Conservation (phyloP, 2,888 invertebrate genomes). For the Parnassius mnemosyne region DNA sequence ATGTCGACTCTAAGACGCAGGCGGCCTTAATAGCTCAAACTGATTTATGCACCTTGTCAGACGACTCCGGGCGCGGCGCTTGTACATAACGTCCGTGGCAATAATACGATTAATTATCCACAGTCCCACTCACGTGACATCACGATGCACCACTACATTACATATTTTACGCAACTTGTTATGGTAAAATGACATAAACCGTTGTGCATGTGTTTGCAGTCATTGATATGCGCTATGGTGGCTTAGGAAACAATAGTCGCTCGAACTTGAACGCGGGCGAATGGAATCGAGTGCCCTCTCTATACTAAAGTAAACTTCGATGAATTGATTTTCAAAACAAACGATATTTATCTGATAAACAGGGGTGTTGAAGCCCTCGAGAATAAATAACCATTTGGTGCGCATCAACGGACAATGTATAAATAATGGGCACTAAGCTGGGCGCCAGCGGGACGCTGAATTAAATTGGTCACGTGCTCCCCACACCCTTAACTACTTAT, state of each 20-base stretch:
- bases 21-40: constrained; percentile 48
- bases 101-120: constrained; percentile 12
- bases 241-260: constrained; percentile 44
- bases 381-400: constrained; percentile 32
- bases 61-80: constrained; percentile 15
- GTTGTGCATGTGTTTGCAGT: constrained; percentile 48
- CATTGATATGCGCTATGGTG: constrained; percentile 34
- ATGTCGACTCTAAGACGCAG: constrained; percentile 37
- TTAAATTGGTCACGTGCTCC: constrained; percentile 35
- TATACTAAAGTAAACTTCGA: constrained; percentile 10
- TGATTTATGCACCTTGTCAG: constrained; percentile 55
- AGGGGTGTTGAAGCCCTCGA: constrained; percentile 27
- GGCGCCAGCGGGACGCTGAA: constrained; percentile 41
- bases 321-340: constrained; percentile 20
- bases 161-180: constrained; percentile 15
- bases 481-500: constrained; percentile 38
- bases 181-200: constrained; percentile 41
- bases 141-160: constrained; percentile 7
- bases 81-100: neutral
- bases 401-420: constrained; percentile 40
- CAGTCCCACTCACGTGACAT: neutral
- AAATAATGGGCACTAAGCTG: constrained; percentile 41
- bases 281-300: constrained; percentile 17
- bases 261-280: neutral
- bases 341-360: constrained; percentile 42